These are phyloP conservation scores for Metopia argyrocephala DNA, from an alignment of 2,888 invertebrate species.

Conservation along the genomic window DNA sequence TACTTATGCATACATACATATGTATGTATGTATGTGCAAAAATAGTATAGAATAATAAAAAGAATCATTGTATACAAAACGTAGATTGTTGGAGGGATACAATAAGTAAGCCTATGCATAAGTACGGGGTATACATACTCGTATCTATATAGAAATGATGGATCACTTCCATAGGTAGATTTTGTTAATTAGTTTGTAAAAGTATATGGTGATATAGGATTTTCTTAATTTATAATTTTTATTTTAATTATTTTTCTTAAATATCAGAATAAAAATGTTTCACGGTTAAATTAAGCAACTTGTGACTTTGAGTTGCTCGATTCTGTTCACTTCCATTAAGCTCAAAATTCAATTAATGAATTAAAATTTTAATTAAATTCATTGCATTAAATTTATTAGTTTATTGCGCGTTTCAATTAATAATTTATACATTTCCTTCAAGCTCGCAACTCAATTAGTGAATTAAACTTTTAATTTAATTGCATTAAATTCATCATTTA, in stretches of 20 bases:
- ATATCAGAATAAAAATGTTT: no score
- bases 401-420: neutral
- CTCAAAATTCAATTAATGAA: no score
- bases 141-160: constrained; percentile 71
- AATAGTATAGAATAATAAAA: constrained; percentile 29
- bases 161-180: constrained; percentile 76
- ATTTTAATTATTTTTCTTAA: neutral
- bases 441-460: constrained; percentile 39
- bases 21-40: neutral
- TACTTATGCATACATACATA: neutral
- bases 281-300: no score
- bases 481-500: no score
- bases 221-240: neutral
- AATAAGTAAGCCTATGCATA: constrained; percentile 40
- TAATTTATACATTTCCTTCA: constrained; percentile 27
- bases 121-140: no score
- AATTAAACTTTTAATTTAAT: constrained; percentile 38
- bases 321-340: no score
- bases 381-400: no score
- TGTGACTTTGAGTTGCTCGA: no score
- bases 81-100: constrained; percentile 13
- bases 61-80: neutral
- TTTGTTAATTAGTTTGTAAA: constrained; percentile 69
- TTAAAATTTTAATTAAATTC: no score
- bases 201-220: neutral